These are phyloP conservation scores for Ondatra zibethicus DNA, from an alignment of 2,113 vertebrate genomes.

Conservation along the genomic window DNA sequence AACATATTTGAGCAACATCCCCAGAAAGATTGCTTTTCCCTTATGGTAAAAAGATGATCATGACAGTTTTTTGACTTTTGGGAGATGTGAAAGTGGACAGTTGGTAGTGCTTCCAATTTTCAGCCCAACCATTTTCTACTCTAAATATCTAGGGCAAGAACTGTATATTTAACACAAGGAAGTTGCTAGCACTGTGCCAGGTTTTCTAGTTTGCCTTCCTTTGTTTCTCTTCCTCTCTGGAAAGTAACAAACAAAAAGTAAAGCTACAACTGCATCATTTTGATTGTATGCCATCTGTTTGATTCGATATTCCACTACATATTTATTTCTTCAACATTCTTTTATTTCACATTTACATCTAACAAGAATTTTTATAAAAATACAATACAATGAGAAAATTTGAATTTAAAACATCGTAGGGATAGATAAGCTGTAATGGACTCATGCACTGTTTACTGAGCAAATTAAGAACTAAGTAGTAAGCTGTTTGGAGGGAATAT, in stretches of 20 bases:
- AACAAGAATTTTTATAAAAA: slow-evolving; percentile 10
- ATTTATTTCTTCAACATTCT: not conserved
- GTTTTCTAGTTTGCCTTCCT: not conserved
- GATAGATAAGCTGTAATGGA: not conserved
- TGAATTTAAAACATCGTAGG: not conserved
- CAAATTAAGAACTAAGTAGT: slow-evolving; percentile 37
- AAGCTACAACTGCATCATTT: not conserved
- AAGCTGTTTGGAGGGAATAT: not conserved
- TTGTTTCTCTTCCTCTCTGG: not conserved
- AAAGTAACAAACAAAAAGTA: not conserved
- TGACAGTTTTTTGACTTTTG: not conserved
- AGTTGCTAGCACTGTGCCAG: not conserved
- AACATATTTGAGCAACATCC: slow-evolving; percentile 23
- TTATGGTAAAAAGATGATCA: not conserved
- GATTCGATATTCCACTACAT: not conserved
- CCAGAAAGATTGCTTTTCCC: not conserved
- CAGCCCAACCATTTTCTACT: slow-evolving; percentile 2
- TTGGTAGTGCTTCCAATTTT: not conserved
- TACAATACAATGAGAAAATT: not conserved
- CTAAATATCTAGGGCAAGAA: not conserved
- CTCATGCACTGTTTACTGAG: not conserved
- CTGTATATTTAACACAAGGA: not conserved
- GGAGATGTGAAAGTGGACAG: not conserved
- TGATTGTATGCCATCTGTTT: slow-evolving; percentile 9
- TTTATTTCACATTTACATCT: not conserved